Evolutionary conservation across 1,140 invertebrate genomes (phyloP), one percentile per base, ranked within the genome.

Genomic region (Elymnias hypermnestra): DNA sequence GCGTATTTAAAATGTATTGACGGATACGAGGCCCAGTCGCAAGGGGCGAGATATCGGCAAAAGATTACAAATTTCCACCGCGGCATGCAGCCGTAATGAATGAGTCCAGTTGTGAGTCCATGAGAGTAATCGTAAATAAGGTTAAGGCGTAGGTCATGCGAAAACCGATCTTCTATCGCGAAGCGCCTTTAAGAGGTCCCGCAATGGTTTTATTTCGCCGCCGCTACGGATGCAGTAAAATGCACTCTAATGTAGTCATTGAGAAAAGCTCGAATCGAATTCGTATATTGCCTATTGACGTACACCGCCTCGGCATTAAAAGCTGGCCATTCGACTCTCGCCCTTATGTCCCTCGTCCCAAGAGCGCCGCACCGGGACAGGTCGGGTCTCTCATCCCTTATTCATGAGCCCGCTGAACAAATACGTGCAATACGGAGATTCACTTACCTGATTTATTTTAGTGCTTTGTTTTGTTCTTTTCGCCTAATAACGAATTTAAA

Each of bases 391-490:
- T 44, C 42, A 44, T 44, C 8, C 42, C 21, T 44, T 44, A 35
- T 44, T 44, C 42, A 44, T 36, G 31, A 17, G 29, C 10, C 22
- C 31, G 29, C 29, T 36, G 42, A 36, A 15, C 42, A 44, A 44
- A 36, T 31, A 23, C 42, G 21, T 25, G 42, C 31, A 44, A 44
- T 36, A 44, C 31, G 42, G 42, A 33, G 40, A 44, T 44, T 44
- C 31, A 44, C 42, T 44, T 44, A 44, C 31, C 14, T 44, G 42
- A 44, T 44, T 35, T 31, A 44, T 44, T 44, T 44, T 36, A 17
- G 29, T 44, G 29, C 21, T 8, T 8, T 13, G 18, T 33, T 35
- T 26, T 36, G 33, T 21, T 21, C n/a, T n/a, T n/a, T n/a, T n/a
- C n/a, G n/a, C n/a, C n/a, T n/a, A n/a, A n/a, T n/a, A n/a, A n/a